Conservation (phyloP, 2,113 vertebrate species). For the Pygoscelis antarcticus region DNA sequence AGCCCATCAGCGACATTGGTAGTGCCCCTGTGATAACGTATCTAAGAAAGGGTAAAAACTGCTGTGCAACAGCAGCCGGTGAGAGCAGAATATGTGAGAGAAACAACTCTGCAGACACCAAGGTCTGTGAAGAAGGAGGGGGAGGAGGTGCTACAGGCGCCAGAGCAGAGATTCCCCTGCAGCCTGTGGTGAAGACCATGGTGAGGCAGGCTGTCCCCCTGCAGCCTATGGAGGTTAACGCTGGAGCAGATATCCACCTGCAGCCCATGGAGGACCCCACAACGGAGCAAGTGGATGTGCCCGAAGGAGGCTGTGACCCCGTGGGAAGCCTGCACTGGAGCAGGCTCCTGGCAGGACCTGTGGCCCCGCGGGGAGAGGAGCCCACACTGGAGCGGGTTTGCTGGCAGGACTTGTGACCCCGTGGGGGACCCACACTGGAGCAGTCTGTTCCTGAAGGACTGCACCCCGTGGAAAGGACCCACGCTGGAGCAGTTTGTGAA, state of each 20-base stretch:
- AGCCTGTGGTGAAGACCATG: accelerated
- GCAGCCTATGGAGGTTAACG: accelerated
- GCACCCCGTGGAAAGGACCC: too few relatives aligned
- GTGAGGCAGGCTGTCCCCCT: not conserved
- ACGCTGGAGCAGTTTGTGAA: not conserved
- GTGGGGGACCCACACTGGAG: too few relatives aligned
- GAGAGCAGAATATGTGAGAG: not conserved
- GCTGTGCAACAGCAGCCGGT: not conserved
- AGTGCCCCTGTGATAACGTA: accelerated
- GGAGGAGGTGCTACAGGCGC: accelerated
- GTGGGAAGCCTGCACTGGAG: accelerated
- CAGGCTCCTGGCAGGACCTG: not conserved
- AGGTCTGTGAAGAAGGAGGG: too few relatives aligned
- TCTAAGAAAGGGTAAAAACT: not conserved
- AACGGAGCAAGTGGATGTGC: too few relatives aligned
- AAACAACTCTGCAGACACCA: not conserved
- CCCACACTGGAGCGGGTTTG: too few relatives aligned
- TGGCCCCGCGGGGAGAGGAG: not conserved
- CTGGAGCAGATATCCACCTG: not conserved
- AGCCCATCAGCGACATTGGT: accelerated
- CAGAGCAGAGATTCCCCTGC: not conserved
- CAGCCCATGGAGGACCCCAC: not conserved
- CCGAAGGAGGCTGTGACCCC: not conserved
- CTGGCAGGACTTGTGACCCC: not conserved
- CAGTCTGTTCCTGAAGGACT: not conserved